phyloP scores from a whole-genome alignment of 2,797 vertebrate genomes.

The Pipistrellus pipistrellus region DNA sequence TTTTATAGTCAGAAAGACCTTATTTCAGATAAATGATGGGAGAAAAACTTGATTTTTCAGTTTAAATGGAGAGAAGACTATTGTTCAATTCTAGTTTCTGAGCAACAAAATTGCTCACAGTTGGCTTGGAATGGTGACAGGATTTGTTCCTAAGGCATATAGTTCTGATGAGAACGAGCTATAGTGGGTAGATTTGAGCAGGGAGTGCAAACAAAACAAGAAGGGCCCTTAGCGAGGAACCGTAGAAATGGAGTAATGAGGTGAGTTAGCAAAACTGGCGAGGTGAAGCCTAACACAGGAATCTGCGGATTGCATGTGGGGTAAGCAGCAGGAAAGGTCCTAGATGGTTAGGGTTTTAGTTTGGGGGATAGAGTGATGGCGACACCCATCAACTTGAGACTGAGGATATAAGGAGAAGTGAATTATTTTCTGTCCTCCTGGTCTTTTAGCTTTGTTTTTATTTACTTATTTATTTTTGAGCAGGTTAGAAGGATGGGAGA shows the following conservation, averaged over 20 bases:
- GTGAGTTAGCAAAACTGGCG: background rate
- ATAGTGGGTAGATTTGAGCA: background rate
- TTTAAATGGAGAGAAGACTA: background rate
- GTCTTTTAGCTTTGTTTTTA: background rate
- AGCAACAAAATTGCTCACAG: background rate
- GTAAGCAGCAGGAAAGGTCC: background rate
- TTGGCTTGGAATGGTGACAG: background rate
- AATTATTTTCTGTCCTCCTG: background rate
- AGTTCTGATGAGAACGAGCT: background rate
- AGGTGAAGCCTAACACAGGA: background rate
- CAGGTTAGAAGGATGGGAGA: background rate
- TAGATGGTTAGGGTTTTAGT: background rate
- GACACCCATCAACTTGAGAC: background rate
- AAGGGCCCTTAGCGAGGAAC: background rate
- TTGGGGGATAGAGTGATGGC: background rate
- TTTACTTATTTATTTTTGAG: background rate
- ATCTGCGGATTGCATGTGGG: background rate
- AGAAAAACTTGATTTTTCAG: constrained; percentile 22
- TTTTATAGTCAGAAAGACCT: background rate
- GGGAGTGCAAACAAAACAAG: background rate
- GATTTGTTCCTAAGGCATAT: background rate
- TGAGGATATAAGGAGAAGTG: background rate
- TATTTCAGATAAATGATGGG: background rate
- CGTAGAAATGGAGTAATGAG: background rate
- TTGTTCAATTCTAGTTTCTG: background rate